Evolutionary conservation across 2,797 vertebrate genomes (phyloP).

Genomic region (Anabas testudineus): DNA sequence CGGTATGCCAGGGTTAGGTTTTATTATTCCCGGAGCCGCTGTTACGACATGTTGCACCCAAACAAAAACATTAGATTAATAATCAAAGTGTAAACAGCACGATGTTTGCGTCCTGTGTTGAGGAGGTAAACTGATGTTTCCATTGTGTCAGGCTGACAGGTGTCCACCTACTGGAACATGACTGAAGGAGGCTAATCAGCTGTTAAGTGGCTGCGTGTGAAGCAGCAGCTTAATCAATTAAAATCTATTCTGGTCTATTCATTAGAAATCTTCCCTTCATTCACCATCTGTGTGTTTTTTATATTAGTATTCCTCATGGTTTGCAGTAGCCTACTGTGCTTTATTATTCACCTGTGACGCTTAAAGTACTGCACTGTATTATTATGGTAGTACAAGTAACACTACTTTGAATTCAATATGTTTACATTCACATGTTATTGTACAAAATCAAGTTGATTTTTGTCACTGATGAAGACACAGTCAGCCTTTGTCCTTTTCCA

Average conservation of each 20-base stretch:
- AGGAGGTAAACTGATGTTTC: too few relatives aligned
- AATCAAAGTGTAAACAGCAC: not conserved
- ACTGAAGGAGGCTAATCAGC: constrained; percentile 51
- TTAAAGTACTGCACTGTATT: too few relatives aligned
- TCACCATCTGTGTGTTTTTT: not conserved
- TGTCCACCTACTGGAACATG: constrained; percentile 7
- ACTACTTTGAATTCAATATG: too few relatives aligned
- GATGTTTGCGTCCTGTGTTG: too few relatives aligned
- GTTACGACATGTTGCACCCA: constrained; percentile 21
- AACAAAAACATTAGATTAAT: not conserved
- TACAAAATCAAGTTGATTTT: too few relatives aligned
- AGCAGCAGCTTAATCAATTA: constrained; percentile 30
- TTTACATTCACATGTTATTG: too few relatives aligned
- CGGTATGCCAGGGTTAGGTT: constrained; percentile 19
- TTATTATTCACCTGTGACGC: not conserved
- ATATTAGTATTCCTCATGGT: not conserved
- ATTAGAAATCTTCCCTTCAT: not conserved
- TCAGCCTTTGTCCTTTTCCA: too few relatives aligned
- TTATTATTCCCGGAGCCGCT: not conserved
- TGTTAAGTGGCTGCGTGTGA: constrained; percentile 23
- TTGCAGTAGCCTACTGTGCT: not conserved
- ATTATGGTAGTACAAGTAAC: too few relatives aligned
- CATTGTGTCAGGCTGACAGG: constrained; percentile 6
- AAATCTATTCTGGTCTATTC: not conserved
- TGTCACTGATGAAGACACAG: too few relatives aligned